Conservation (phyloP, 2,797 vertebrate species). For the Ataeniobius toweri region DNA sequence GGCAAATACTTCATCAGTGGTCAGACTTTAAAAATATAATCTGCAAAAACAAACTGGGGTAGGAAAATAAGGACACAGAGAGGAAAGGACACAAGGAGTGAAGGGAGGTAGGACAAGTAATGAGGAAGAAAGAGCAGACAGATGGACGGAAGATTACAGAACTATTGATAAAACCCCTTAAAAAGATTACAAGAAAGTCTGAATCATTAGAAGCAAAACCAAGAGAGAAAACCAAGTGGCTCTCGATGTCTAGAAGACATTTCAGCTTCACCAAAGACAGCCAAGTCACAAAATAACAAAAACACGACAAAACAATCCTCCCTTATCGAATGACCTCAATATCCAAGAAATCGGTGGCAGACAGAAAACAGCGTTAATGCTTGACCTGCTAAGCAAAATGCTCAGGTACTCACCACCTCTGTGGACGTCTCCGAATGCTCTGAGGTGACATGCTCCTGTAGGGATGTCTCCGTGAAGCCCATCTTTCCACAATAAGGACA, state of each 20-base stretch:
- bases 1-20: background rate
- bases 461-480: conserved; percentile 98
- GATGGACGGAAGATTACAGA: background rate
- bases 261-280: conserved; percentile 4
- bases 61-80: too few relatives aligned
- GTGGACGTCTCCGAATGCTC: conserved; percentile 98
- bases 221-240: background rate
- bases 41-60: too few relatives aligned
- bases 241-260: background rate
- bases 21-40: too few relatives aligned
- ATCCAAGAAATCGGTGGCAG: background rate
- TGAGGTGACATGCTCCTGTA: conserved; percentile 98
- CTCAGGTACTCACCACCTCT: conserved; percentile 90
- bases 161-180: background rate
- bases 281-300: background rate
- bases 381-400: background rate
- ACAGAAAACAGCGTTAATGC: conserved; percentile 2
- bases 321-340: conserved; percentile 5
- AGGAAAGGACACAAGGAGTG: too few relatives aligned
- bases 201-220: background rate
- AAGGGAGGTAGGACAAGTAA: too few relatives aligned
- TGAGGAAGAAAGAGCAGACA: too few relatives aligned
- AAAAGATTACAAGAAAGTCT: background rate
- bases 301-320: background rate
- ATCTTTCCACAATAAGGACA: conserved; percentile 99